These are phyloP conservation scores for Drosophila watanabei DNA, from an alignment of 1,140 invertebrate genomes.

Conservation along the genomic window DNA sequence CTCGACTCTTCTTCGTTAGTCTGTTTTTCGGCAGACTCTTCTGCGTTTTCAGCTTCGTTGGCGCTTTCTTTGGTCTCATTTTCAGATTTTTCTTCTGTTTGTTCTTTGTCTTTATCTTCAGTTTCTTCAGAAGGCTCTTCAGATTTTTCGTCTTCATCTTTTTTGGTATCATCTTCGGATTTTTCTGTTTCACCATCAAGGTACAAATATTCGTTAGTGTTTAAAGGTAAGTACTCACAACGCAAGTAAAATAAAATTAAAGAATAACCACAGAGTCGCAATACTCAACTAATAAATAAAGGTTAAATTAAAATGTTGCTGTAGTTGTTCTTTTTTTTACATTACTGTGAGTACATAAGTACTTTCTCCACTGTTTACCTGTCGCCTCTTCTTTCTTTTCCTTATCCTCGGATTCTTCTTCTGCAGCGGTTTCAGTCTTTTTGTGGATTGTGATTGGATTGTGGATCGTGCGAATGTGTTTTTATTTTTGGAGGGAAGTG, in stretches of 20 bases:
- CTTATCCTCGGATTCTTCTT: constrained; percentile 53
- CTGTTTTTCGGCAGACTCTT: neutral
- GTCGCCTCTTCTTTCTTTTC: constrained; percentile 48
- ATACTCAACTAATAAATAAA: no score
- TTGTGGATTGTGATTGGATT: constrained; percentile 17
- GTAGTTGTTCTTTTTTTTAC: neutral
- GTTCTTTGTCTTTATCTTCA: constrained; percentile 22
- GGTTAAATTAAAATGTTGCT: neutral
- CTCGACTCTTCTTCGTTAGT: neutral
- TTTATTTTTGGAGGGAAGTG: constrained; percentile 24
- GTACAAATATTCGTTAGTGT: constrained; percentile 37
- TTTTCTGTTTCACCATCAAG: constrained; percentile 21
- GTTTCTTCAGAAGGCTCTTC: neutral
- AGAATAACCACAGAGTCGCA: neutral
- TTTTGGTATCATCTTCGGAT: constrained; percentile 5
- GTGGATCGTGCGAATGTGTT: constrained; percentile 35
- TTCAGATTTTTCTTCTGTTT: constrained; percentile 13
- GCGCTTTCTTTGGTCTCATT: neutral
- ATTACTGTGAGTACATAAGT: neutral
- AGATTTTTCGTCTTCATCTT: constrained; percentile 5
- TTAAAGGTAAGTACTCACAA: neutral
- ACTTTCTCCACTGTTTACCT: constrained; percentile 51
- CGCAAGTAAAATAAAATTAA: neutral
- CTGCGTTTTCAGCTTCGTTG: neutral
- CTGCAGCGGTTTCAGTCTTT: constrained; percentile 62